Evolutionary conservation across 2,888 invertebrate species (phyloP), one percentile per base, ranked within the genome.

Genomic region (Muschampia plurimacula): DNA sequence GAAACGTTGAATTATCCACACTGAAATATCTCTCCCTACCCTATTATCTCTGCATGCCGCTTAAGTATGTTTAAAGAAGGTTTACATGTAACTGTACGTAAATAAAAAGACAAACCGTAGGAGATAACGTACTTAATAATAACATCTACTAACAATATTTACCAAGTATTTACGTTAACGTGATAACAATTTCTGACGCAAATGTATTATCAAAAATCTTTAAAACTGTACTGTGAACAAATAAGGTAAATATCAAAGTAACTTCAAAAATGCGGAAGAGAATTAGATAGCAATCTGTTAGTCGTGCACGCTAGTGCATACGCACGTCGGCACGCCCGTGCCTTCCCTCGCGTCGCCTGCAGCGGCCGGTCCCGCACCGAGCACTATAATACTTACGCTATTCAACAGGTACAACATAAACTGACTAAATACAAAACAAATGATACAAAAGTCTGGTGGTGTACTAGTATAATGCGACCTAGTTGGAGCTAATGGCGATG

Each of bases 281-380:
- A 73, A 73, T 68, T 62, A 73, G 68, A 44, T 67, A 72, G 74
- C 75, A 55, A 46, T 52, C 69, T 55, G 75, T 74, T 72, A 74
- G 68, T 62, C 36, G 62, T 44, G 69, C 70, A 65, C 67, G 49
- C 49, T 8, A 22, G 63, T 49, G 59, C 39, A 67, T 66, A 62
- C 67, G 63, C 66, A 8, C 66, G 66, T 13, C 69, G 71, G 63
- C 69, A 55, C 71, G 74, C 66, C 71, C 72, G 74, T 66, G 74
- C 70, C 52, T 55, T 73, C 70, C 52, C 36, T 73, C 72, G 67
- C 67, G 28, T 57, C 57, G 57, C 57, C 5, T 22, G 57, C 57
- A 22, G 57, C 57, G 22, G 10, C 9, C 67, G 67, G 49, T 55
- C 52, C 62, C 7, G 39, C 62, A 70, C 57, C 64, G 57, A 70